A percentile compares a stretch with the other conserved stretches of the same genome.
Evolutionary conservation across 1,140 invertebrate genomes (phyloP).

Genomic region (Brachystomella parvula): DNA sequence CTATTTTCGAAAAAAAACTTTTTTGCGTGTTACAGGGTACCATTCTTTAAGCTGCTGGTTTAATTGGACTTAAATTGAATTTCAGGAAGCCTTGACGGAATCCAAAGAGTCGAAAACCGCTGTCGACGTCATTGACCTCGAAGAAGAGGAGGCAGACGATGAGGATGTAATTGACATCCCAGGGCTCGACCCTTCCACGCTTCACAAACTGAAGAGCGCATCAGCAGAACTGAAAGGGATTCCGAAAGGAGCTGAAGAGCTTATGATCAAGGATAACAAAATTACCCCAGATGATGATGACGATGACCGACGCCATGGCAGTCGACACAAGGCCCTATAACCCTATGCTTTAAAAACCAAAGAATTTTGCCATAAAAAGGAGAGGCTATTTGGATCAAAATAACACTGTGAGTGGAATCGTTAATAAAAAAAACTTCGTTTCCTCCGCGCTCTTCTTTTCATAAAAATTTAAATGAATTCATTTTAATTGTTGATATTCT

Average conservation of each 20-base stretch:
- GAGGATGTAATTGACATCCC: slow-evolving; percentile 9
- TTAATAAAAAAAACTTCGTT: not conserved
- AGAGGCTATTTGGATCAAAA: not conserved
- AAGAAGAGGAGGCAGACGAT: slow-evolving; percentile 19
- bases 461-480: too few relatives aligned
- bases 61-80: not conserved
- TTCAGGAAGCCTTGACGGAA: not conserved
- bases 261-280: slow-evolving; percentile 36
- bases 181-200: slow-evolving; percentile 18
- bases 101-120: not conserved
- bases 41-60: not conserved
- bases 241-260: slow-evolving; percentile 19
- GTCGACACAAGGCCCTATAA: not conserved
- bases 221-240: slow-evolving; percentile 24
- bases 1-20: not conserved
- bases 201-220: slow-evolving; percentile 31
- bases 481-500: too few relatives aligned
- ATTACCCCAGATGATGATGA: slow-evolving; percentile 36
- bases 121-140: not conserved
- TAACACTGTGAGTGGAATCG: not conserved
- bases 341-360: not conserved
- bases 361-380: not conserved
- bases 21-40: not conserved
- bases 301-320: slow-evolving; percentile 2
- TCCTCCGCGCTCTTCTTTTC: not conserved